Conservation (phyloP, 2,888 invertebrate genomes). For the Hemaris fuciformis region DNA sequence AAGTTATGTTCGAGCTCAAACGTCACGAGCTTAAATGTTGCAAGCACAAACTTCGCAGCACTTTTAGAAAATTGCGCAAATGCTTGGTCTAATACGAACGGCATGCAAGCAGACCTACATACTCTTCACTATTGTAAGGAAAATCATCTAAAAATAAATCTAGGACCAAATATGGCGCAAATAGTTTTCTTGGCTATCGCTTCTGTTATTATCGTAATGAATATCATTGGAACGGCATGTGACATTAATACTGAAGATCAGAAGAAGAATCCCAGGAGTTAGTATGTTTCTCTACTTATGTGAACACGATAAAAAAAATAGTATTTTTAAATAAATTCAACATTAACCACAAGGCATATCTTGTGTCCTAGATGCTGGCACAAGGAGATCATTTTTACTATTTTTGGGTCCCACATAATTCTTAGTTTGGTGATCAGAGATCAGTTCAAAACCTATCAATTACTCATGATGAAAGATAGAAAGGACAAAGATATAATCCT, state of each 20-base stretch:
- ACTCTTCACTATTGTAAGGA: background rate
- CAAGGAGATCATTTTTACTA: no score
- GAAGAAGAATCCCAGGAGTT: slow-evolving; percentile 26
- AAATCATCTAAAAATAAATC: background rate
- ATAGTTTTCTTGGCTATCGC: slow-evolving; percentile 15
- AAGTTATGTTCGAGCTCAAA: background rate
- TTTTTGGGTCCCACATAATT: no score
- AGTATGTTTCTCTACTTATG: no score
- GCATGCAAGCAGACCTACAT: background rate
- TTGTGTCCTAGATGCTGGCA: no score
- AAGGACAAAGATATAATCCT: no score
- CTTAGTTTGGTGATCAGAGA: no score
- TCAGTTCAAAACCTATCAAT: no score
- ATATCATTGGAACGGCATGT: slow-evolving; percentile 37
- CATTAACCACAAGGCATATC: no score
- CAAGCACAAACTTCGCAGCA: background rate
- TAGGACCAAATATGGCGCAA: background rate
- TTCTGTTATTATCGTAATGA: slow-evolving; percentile 27
- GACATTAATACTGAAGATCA: slow-evolving; percentile 26
- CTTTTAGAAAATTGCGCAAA: background rate
- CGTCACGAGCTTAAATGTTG: background rate
- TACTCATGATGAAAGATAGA: no score
- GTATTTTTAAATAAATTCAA: no score
- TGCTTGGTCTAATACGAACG: background rate
- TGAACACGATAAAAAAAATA: no score